Conservation (phyloP, 2,797 vertebrate genomes). For the Sebastes kiyomatsui region DNA sequence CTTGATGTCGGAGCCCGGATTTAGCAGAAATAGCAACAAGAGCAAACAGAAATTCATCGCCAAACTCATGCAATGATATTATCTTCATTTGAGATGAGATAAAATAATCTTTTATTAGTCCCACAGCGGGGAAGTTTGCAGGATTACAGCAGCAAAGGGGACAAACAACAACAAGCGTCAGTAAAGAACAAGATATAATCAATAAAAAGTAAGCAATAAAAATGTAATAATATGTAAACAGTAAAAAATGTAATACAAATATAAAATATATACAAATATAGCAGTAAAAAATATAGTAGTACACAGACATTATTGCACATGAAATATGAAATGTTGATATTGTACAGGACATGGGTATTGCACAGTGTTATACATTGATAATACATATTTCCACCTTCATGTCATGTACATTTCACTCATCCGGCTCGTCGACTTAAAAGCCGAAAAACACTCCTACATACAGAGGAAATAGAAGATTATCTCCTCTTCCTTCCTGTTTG, state of each 20-base stretch:
- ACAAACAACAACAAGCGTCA: too few relatives aligned
- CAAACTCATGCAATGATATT: not conserved
- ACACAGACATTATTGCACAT: too few relatives aligned
- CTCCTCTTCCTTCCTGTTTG: slow-evolving; percentile 53
- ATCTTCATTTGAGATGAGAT: not conserved
- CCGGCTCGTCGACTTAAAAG: not conserved
- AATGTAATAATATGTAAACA: too few relatives aligned
- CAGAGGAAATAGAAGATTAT: slow-evolving; percentile 40
- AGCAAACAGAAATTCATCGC: not conserved
- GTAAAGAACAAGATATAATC: too few relatives aligned
- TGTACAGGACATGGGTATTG: too few relatives aligned
- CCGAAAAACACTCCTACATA: not conserved
- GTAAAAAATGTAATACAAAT: too few relatives aligned
- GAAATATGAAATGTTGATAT: too few relatives aligned
- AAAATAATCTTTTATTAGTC: too few relatives aligned
- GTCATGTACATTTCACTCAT: not conserved
- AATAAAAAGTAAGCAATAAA: too few relatives aligned
- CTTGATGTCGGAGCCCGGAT: not conserved
- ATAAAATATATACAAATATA: too few relatives aligned
- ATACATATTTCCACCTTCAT: not conserved
- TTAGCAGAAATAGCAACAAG: not conserved
- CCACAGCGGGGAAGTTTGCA: not conserved
- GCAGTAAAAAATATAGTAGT: too few relatives aligned
- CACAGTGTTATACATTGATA: too few relatives aligned
- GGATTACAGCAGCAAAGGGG: not conserved